Evolutionary conservation across 2,113 vertebrate genomes (phyloP), one percentile per base, ranked within the genome.

Genomic region (Macquaria ambigua): DNA sequence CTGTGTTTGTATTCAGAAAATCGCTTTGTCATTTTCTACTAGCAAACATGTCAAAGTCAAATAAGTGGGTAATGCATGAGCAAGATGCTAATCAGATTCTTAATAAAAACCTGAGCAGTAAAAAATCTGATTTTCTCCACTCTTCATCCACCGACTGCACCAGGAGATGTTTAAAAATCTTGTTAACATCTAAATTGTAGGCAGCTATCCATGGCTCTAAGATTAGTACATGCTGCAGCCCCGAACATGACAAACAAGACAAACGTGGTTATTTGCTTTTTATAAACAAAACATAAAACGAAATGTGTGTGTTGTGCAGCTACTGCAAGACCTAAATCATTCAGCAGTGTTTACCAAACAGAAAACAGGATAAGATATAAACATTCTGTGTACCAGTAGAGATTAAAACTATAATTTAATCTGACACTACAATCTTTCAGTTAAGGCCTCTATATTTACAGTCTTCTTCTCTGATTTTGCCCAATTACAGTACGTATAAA

Each of bases 331-430:
- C 61, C 8, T 12, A 16, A 41, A 66, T 14, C 23, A 43, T 46
- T 83, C 50, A 56, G 50, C 21, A 28, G 50, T 48, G 53, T 68
- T 78, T 23, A 46, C 10, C 7, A 11, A 77, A 62, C 9, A 39
- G 15, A 61, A 43, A 77, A 77, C n/a, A 69, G 11, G 34, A 61
- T 43, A 6, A 6, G 11, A 50, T n/a, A 37, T 21, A 70, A 61
- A 58, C 21, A 67, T 6, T 52, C 34, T 59, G 53, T 41, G 46
- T 23, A 50, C 23, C 53, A 69, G 53, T 2, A 64, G n/a, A 62
- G 58, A 56, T 82, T 69, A 74, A 81, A 25, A 48, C 58, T 11
- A n/a, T 23, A 79, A 62, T 48, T 72, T 50, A 61, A 48, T 77
- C 56, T 61, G 50, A 20, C 59, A 46, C 50, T 10, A 56, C 25